Percentiles rank a stretch among this genome's conserved stretches.
Evolutionary conservation across 2,113 vertebrate species (phyloP).

Genomic region (Boleophthalmus pectinirostris): DNA sequence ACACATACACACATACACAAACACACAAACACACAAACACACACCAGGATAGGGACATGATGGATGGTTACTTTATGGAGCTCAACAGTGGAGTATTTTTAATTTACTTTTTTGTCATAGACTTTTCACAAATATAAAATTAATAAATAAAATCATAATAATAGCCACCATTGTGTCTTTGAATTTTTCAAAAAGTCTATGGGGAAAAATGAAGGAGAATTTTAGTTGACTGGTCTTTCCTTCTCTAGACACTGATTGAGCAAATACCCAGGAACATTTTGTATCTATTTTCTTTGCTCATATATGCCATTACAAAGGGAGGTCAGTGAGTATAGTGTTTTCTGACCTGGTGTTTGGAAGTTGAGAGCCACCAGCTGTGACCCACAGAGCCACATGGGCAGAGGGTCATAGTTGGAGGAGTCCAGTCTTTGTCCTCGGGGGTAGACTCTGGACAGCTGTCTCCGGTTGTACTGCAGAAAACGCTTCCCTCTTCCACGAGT

Average conservation of each 20-base stretch:
- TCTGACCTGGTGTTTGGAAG: conserved; percentile 82
- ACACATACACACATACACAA: too few relatives aligned
- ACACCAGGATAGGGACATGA: background rate
- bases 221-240: too few relatives aligned
- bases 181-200: too few relatives aligned
- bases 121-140: too few relatives aligned
- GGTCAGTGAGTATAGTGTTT: background rate
- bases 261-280: background rate
- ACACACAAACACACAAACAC: conserved; percentile 4
- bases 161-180: too few relatives aligned
- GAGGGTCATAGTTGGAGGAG: conserved; percentile 84
- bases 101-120: too few relatives aligned
- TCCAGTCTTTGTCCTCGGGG: conserved; percentile 82
- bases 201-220: too few relatives aligned
- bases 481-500: conserved; percentile 72
- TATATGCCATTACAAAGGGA: background rate
- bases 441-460: conserved; percentile 82
- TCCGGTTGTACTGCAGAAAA: conserved; percentile 81
- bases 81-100: too few relatives aligned
- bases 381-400: conserved; percentile 83
- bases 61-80: too few relatives aligned
- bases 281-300: background rate
- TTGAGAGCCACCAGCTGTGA: conserved; percentile 83
- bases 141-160: too few relatives aligned
- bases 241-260: too few relatives aligned